Evolutionary conservation across 2,113 vertebrate genomes (phyloP).

Genomic region (Petaurus breviceps): DNA sequence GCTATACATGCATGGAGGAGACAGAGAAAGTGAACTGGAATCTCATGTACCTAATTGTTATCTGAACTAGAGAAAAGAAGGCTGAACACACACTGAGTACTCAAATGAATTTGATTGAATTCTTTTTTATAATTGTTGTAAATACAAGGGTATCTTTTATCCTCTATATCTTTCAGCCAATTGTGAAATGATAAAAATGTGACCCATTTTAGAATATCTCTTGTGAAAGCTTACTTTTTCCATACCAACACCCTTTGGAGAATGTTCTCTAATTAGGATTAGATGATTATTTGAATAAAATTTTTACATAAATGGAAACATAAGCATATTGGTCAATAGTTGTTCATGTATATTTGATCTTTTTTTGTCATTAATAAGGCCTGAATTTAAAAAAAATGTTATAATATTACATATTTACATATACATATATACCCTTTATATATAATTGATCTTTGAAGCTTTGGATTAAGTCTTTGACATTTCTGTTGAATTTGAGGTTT

Average conservation of each 20-base stretch:
- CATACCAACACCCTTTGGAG: neutral
- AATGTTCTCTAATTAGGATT: neutral
- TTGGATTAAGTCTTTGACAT: neutral
- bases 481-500: neutral
- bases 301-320: neutral
- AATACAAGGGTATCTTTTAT: neutral
- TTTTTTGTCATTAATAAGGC: neutral
- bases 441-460: neutral
- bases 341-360: neutral
- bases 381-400: neutral
- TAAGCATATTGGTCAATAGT: neutral
- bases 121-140: neutral
- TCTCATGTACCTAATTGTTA: neutral
- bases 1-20: neutral
- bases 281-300: neutral
- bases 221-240: neutral
- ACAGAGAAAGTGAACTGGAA: neutral
- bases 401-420: neutral
- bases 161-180: neutral
- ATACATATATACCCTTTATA: neutral
- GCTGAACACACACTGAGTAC: neutral
- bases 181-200: neutral
- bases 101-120: neutral
- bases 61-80: neutral
- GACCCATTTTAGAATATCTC: neutral